Base-by-base conservation (phyloP, 2,888 invertebrate species). In the Thecocarcelia acutangulata region DNA sequence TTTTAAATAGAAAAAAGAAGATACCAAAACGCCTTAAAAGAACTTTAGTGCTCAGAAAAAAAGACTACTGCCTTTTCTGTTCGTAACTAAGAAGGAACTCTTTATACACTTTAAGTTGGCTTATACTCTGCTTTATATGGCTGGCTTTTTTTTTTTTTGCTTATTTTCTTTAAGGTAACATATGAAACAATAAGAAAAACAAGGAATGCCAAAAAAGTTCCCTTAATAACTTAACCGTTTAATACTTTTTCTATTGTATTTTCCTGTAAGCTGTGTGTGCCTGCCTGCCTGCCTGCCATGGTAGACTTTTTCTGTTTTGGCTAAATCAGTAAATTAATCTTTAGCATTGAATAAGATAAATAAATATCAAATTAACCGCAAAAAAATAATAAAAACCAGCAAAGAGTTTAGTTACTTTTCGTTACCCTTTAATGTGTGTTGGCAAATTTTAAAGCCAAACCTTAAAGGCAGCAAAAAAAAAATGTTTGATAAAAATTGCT, bases 261-360 rank as follows among this genome's bases (percentile, higher is more conserved):
- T 66, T 40, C 48, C 58, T 58, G 59, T 2, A 33, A 33, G 33
- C 4, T 1, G 33, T 28, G 28, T 33, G 33, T 48, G 37, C 37
- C 46, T 56, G 50, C 3, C 37, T 42, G 61, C 8, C 6, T 48
- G 37, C 37, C 46, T 56, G 50, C 3, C 37, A 28, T 50, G 17
- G 6, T 19, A 33, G 19, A 33, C 17, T 19, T 17, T 59, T 37
- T 46, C 63, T 9, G 17, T 61, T 48, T 40, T 37, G 48, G n/a
- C 44, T 19, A 69, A 82, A 78, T 82, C 82, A 78, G 78, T 75
- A 82, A 82, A 82, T 82, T 82, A 82, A 82, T 82, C 82, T 82
- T 76, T 21, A 69, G 40, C 69, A 66, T 70, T 75, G 28, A 78
- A 82, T 69, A 52, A 74, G 78, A 78, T 82, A 82, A 82, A 82